These are phyloP conservation scores for Miniopterus natalensis DNA, from an alignment of 2,113 vertebrate genomes.

Conservation along the genomic window DNA sequence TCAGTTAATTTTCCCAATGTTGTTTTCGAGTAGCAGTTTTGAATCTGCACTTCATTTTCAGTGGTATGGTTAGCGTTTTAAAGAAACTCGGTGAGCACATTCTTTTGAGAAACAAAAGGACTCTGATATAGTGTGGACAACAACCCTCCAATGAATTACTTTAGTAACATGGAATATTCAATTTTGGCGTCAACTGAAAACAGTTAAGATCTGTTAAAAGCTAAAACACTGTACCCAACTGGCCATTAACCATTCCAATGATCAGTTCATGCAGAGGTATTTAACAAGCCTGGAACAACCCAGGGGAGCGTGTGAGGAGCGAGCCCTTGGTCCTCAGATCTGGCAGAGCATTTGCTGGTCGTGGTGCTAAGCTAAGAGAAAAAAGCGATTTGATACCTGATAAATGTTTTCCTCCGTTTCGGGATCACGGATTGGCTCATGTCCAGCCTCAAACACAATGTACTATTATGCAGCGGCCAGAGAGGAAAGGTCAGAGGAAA, in stretches of 20 bases:
- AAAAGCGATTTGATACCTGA: slow-evolving; percentile 93
- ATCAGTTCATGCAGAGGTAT: neutral
- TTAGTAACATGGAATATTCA: neutral
- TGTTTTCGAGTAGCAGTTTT: neutral
- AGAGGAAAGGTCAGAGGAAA: slow-evolving; percentile 89
- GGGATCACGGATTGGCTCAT: slow-evolving; percentile 99
- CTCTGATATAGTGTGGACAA: neutral
- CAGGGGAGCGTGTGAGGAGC: neutral
- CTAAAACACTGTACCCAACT: neutral
- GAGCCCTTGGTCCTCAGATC: rapidly evolving
- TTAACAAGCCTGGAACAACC: neutral
- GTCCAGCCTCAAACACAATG: slow-evolving; percentile 99
- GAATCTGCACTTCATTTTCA: neutral
- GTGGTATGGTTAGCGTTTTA: neutral
- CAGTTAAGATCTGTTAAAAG: neutral
- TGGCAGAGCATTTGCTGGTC: neutral
- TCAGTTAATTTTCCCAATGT: neutral
- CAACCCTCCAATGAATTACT: neutral
- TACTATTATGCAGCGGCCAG: slow-evolving; percentile 96
- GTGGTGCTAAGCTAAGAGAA: slow-evolving; percentile 58
- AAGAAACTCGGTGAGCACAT: neutral
- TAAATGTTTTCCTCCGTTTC: slow-evolving; percentile 99
- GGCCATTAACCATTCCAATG: slow-evolving; percentile 1
- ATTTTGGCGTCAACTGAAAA: slow-evolving; percentile 8
- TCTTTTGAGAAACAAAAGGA: slow-evolving; percentile 18